Evolutionary conservation across 2,797 vertebrate species (phyloP).

Genomic region (Tokudaia muenninki): DNA sequence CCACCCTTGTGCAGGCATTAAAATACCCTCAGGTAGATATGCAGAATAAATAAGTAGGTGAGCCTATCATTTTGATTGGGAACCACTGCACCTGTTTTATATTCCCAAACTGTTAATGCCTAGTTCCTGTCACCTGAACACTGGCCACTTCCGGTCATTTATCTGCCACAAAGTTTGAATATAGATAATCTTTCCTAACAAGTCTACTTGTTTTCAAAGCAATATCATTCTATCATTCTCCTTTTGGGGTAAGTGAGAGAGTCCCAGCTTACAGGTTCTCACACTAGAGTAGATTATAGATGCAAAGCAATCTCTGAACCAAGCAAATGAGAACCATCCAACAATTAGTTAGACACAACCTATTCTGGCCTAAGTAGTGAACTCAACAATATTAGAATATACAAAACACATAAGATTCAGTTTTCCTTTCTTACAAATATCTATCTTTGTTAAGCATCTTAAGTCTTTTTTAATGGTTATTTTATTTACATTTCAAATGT

Average conservation of each 20-base stretch:
- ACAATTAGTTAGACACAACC: background rate
- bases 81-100: background rate
- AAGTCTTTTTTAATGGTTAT: too few species aligned
- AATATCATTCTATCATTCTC: conserved; percentile 20
- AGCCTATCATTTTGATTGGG: background rate
- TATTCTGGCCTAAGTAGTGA: background rate
- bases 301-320: background rate
- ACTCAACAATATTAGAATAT: background rate
- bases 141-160: background rate
- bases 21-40: background rate
- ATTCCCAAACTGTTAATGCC: background rate
- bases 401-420: background rate
- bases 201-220: background rate
- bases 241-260: conserved; percentile 27
- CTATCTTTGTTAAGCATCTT: background rate
- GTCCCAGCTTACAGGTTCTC: background rate
- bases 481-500: too few species aligned
- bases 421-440: background rate
- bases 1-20: background rate
- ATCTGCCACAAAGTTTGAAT: conserved; percentile 18
- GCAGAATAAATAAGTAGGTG: background rate
- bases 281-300: background rate
- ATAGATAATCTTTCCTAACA: background rate
- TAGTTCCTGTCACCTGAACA: background rate
- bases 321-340: background rate